These are phyloP conservation scores for Paradoxurus hermaphroditus DNA, from an alignment of 2,113 vertebrate species.

Conservation along the genomic window DNA sequence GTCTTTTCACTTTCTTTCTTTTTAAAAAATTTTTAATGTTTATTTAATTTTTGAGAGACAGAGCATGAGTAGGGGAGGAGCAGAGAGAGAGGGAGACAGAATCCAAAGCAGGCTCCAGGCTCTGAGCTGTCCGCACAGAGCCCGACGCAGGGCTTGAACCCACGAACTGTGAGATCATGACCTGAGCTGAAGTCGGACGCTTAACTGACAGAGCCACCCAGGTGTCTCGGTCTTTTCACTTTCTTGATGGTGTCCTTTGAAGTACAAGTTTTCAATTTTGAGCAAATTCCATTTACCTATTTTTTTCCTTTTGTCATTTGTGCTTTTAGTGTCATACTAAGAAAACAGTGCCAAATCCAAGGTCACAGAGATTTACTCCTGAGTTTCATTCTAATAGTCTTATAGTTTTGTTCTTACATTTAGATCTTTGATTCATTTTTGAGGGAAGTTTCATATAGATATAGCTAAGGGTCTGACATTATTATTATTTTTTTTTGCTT, in stretches of 20 bases:
- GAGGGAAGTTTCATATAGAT: not conserved
- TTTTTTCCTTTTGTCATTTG: not conserved
- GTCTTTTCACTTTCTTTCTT: constrained; percentile 11
- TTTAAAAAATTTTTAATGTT: no score
- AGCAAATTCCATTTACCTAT: not conserved
- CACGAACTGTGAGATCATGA: no score
- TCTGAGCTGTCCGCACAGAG: no score
- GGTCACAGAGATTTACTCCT: not conserved
- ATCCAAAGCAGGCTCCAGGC: no score
- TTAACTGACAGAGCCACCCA: no score
- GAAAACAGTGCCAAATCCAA: not conserved
- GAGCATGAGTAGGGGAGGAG: no score
- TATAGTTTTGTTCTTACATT: not conserved
- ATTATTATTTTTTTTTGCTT: not conserved
- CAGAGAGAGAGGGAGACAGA: no score
- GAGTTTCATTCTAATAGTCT: not conserved
- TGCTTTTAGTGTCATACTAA: not conserved
- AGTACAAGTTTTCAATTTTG: not conserved
- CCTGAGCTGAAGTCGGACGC: no score
- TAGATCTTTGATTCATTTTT: not conserved
- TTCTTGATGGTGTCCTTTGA: not conserved
- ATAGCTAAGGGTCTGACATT: not conserved
- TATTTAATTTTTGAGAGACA: no score
- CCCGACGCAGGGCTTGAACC: no score
- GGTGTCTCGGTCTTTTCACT: not conserved